phyloP scores from a whole-genome alignment of 2,113 vertebrate genomes.

The Gadus chalcogrammus region DNA sequence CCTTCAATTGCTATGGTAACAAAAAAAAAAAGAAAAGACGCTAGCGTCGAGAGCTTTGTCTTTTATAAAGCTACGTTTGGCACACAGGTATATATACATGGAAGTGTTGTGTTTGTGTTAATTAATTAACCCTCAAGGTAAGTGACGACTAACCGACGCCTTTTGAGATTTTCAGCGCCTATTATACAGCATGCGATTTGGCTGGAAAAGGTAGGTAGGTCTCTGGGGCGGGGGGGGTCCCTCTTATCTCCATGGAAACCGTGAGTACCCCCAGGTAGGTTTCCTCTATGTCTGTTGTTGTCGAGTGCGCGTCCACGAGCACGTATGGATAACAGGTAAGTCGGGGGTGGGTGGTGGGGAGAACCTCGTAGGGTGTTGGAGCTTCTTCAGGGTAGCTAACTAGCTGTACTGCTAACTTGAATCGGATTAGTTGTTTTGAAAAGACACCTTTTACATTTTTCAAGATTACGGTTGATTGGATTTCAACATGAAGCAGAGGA shows the following conservation, averaged over 20 bases:
- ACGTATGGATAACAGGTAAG: conserved; percentile 57
- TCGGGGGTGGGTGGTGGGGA: conserved; percentile 62
- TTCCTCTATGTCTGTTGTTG: conserved; percentile 66
- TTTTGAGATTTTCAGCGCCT: conserved; percentile 66
- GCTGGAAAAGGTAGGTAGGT: conserved; percentile 70
- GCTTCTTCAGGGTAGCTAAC: background rate
- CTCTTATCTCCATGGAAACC: conserved; percentile 37
- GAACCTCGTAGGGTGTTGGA: conserved; percentile 44
- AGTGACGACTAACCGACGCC: conserved; percentile 65
- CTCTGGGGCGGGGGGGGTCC: conserved; percentile 29
- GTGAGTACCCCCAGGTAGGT: conserved; percentile 76
- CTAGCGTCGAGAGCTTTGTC: conserved; percentile 61
- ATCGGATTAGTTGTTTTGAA: too few species aligned
- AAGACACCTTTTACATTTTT: too few species aligned
- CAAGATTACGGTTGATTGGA: too few species aligned
- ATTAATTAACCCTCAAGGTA: conserved; percentile 71
- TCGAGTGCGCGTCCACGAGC: conserved; percentile 46
- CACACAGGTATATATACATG: conserved; percentile 49
- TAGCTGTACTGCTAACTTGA: too few species aligned
- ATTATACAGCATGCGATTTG: conserved; percentile 32
- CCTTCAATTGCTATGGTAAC: conserved; percentile 78
- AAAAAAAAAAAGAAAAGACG: conserved; percentile 58
- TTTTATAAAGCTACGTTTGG: conserved; percentile 44
- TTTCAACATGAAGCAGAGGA: too few species aligned
- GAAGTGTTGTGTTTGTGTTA: conserved; percentile 72